Percentiles rank a stretch among this genome's conserved stretches.
phyloP scores from a whole-genome alignment of 2,888 invertebrate genomes.

The Eurois occulta region DNA sequence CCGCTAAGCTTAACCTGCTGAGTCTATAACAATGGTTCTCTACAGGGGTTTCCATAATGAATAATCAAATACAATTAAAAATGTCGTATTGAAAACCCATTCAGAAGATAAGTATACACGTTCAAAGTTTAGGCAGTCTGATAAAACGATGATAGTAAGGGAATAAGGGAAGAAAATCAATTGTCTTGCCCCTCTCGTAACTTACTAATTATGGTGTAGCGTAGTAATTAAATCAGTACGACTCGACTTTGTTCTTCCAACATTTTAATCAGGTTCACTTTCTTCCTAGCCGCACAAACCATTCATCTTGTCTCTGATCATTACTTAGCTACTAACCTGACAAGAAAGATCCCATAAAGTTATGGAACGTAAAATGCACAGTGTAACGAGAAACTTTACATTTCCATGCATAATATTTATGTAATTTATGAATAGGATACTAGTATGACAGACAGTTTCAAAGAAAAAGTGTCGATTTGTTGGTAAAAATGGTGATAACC shows the following conservation, averaged over 20 bases:
- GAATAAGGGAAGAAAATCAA: not conserved
- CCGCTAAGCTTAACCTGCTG: constrained; percentile 46
- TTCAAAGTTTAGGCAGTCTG: too few relatives aligned
- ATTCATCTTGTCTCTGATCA: not conserved
- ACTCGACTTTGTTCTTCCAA: not conserved
- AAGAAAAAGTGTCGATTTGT: constrained; percentile 1
- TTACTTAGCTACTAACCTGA: not conserved
- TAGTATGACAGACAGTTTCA: not conserved
- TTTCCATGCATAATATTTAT: constrained; percentile 5
- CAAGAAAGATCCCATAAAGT: constrained; percentile 10
- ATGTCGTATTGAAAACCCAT: not conserved
- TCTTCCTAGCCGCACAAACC: not conserved
- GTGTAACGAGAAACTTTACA: constrained; percentile 30
- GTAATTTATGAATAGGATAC: constrained; percentile 20
- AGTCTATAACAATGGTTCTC: constrained; percentile 45
- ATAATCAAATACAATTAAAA: constrained; percentile 8
- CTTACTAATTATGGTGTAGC: not conserved
- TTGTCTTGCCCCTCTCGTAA: not conserved
- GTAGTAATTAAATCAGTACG: not conserved
- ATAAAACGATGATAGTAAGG: too few relatives aligned
- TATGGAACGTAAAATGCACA: not conserved
- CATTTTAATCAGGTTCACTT: not conserved
- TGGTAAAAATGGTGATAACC: not conserved
- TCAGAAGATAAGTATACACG: not conserved
- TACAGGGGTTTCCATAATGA: constrained; percentile 16